Conservation (phyloP, 1,140 invertebrate genomes). For the Diorhabda elongata region DNA sequence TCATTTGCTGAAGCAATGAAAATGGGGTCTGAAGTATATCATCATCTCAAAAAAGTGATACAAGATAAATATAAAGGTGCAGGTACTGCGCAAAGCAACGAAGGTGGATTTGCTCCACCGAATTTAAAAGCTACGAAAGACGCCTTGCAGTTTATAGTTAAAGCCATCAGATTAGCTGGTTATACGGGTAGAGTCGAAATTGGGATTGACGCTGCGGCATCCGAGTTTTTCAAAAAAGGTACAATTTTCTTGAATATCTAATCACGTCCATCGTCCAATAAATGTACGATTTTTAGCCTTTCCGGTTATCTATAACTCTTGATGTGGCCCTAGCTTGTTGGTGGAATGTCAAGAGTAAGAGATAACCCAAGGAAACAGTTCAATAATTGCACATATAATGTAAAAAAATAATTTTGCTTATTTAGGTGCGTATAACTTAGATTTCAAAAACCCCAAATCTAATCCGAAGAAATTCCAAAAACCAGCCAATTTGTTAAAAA, state of each 20-base stretch:
- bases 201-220: slow-evolving; percentile 99
- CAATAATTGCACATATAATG: no score
- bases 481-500: slow-evolving; percentile 74
- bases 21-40: slow-evolving; percentile 96
- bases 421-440: slow-evolving; percentile 79
- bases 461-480: slow-evolving; percentile 73
- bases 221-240: slow-evolving; percentile 86
- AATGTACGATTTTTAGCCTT: no score
- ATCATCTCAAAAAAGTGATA: slow-evolving; percentile 94
- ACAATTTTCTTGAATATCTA: slow-evolving; percentile 98
- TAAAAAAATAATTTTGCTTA: no score
- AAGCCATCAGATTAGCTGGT: slow-evolving; percentile 90
- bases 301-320: no score
- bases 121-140: slow-evolving; percentile 96
- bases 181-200: slow-evolving; percentile 94
- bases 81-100: slow-evolving; percentile 97
- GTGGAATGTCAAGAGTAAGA: no score
- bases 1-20: slow-evolving; percentile 96
- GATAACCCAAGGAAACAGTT: no score
- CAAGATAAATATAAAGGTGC: slow-evolving; percentile 90
- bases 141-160: slow-evolving; percentile 79
- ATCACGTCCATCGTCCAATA: slow-evolving; percentile 44
- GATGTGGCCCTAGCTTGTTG: no score
- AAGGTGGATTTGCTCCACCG: slow-evolving; percentile 99
- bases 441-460: slow-evolving; percentile 94